Conservation (phyloP, 1,140 invertebrate species). For the Paraescarpia echinospica region DNA sequence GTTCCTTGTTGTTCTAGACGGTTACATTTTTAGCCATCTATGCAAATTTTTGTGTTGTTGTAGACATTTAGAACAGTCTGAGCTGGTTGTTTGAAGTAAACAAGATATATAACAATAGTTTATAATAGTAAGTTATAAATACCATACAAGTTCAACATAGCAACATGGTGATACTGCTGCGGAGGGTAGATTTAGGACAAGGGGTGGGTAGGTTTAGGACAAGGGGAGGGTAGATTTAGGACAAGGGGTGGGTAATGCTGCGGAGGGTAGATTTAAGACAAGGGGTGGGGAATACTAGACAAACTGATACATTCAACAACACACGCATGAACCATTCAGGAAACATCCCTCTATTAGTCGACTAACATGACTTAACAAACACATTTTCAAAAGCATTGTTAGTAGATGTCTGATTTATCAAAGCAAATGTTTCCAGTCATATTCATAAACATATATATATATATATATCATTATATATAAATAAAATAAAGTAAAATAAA, state of each 20-base stretch:
- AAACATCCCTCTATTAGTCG: neutral
- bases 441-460: neutral
- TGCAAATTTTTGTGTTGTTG: neutral
- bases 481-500: neutral
- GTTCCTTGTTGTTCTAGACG: neutral
- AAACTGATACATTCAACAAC: neutral
- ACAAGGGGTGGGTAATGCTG: too few species aligned
- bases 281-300: too few species aligned
- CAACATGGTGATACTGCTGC: too few species aligned
- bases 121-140: too few species aligned
- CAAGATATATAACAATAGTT: neutral
- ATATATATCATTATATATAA: too few species aligned
- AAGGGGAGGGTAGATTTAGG: too few species aligned
- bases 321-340: neutral
- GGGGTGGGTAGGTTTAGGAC: too few species aligned
- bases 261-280: too few species aligned
- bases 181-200: too few species aligned
- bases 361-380: neutral
- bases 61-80: neutral
- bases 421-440: neutral
- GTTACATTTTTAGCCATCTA: neutral
- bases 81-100: neutral
- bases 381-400: neutral
- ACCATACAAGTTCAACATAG: too few species aligned
- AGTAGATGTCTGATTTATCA: neutral